A percentile compares a stretch with the other conserved stretches of the same genome.
Evolutionary conservation across 2,113 vertebrate genomes (phyloP).

Genomic region (Acanthochromis polyacanthus): DNA sequence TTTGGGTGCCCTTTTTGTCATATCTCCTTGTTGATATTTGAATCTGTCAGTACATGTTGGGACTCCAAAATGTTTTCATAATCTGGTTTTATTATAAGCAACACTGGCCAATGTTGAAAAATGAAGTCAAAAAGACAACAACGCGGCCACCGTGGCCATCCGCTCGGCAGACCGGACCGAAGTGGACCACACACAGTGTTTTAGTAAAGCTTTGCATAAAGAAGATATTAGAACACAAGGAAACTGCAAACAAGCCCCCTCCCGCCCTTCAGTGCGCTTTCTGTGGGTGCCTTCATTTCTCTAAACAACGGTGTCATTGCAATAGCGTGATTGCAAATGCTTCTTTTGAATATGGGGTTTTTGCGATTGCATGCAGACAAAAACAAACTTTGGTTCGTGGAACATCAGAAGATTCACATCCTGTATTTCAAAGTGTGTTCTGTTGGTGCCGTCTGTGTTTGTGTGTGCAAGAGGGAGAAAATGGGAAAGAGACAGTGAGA

Average conservation of each 20-base stretch:
- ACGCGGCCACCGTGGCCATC: conserved; percentile 63
- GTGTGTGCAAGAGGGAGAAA: conserved; percentile 42
- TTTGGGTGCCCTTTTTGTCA: conserved; percentile 77
- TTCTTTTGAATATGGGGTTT: conserved; percentile 57
- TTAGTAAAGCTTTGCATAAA: conserved; percentile 70
- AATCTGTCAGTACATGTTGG: conserved; percentile 79
- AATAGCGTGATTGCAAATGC: conserved; percentile 62
- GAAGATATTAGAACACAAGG: conserved; percentile 81
- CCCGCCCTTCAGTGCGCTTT: conserved; percentile 50
- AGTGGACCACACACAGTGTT: conserved; percentile 84
- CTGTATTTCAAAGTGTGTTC: conserved; percentile 70
- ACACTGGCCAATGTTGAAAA: conserved; percentile 80
- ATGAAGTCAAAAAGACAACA: conserved; percentile 81
- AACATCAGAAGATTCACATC: conserved; percentile 58
- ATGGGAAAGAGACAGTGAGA: conserved; percentile 22
- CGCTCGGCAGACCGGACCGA: conserved; percentile 52
- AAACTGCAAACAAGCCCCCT: conserved; percentile 69
- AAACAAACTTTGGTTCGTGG: conserved; percentile 58
- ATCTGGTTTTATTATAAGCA: conserved; percentile 87
- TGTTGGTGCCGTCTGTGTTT: conserved; percentile 54
- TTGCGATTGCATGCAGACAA: conserved; percentile 49
- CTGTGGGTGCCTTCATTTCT: conserved; percentile 57
- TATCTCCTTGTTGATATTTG: conserved; percentile 84
- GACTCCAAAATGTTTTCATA: conserved; percentile 84
- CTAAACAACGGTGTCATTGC: conserved; percentile 74